Evolutionary conservation across 2,888 invertebrate species (phyloP), one percentile per base, ranked within the genome.

Genomic region (Apeira syringaria): DNA sequence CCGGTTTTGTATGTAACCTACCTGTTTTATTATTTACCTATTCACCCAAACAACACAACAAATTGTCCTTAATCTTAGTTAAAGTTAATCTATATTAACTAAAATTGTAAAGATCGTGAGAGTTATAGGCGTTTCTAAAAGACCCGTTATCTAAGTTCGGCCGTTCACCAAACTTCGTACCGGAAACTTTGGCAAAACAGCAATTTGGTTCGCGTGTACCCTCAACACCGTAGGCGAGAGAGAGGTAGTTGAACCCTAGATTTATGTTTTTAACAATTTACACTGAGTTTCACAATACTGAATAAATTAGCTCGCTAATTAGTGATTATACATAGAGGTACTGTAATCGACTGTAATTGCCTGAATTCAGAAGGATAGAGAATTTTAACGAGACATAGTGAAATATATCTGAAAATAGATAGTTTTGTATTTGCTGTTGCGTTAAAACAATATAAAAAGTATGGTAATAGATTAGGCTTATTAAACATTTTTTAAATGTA

Each of bases 141-240:
- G 35, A 31, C 36, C 52, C 56, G 58, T 66, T 69, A 65, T 62
- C 61, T 41, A 59, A 68, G 63, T 67, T 64, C 62, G 60, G 61
- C 53, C 56, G 45, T 39, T 36, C 51, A 49, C 50, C 57, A 47
- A 45, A 34, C 39, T 33, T 12, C 30, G 39, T 50, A 56, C 68
- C 69, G 71, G 69, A 74, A 70, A 68, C 53, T 59, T 53, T 53
- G 48, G 50, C 55, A 51, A 55, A 66, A 64, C 60, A 62, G 59
- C 56, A 68, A 68, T 70, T 69, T 59, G 55, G 63, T 60, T 58
- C 61, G 61, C 63, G 56, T 41, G 47, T 62, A 68, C 61, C 56
- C 61, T 62, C 60, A 67, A 73, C 71, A 57, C 34, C 67, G 68
- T 76, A 66, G 69, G 69, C 65, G 74, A 48, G 58, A 70, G 74